Base-by-base conservation (phyloP, 2,888 invertebrate species). In the Acanthoscelides obtectus region DNA sequence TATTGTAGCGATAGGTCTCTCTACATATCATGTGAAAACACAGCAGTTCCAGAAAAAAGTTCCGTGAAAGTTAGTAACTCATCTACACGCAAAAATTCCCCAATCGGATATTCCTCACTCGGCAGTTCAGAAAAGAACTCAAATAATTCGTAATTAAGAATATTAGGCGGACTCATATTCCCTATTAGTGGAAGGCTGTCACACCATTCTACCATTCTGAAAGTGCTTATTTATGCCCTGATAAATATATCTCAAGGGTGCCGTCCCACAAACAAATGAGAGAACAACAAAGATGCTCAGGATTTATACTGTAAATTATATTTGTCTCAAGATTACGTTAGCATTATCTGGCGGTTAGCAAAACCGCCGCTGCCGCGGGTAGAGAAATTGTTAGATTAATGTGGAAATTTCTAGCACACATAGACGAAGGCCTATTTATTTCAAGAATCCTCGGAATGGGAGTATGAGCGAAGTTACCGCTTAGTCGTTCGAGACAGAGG, bases 251-350 rank as follows among this genome's bases (percentile, higher is more conserved):
- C 45, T 45, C 45, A 6, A 45, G 45, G 45, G 45, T 45, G 45
- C 45, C 12, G 45, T 12, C 17, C 12, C 45, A 1, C 45, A 81
- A 82, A 82, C 81, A 81, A 83, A 81, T 78, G 78, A 81, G 83
- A 82, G 79, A 81, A 82, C 82, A 81, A 80, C 80, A 80, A 81
- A 80, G 82, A 82, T 80, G 79, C 80, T 77, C 75, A 77, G 79
- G 82, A 83, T 83, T 83, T 83, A 83, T 81, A 83, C 78, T 77
- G 78, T 80, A 82, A 82, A 83, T 83, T 83, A 83, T 82, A 83
- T 83, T 83, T 83, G 83, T 83, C 83, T 83, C 83, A 82, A 83
- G 83, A 84, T 83, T 84, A 83, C 83, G 83, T 84, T 84, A 82
- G 82, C 81, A 83, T 83, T 83, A 83, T 82, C 83, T 82, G 79